phyloP scores from a whole-genome alignment of 2,113 vertebrate species.

The Misgurnus mizolepis region DNA sequence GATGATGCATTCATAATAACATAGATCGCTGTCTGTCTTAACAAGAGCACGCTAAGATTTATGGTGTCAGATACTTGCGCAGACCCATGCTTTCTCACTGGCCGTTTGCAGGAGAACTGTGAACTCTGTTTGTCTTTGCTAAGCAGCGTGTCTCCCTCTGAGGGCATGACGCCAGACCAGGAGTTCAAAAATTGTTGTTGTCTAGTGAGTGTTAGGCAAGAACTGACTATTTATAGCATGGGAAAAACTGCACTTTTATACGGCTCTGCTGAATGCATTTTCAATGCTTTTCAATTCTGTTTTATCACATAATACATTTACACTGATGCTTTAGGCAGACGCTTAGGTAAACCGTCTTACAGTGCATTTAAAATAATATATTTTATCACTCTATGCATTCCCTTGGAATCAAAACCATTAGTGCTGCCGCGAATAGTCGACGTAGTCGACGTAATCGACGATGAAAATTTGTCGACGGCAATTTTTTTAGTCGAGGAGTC shows the following conservation, averaged over 20 bases:
- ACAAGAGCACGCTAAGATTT: conserved; percentile 49
- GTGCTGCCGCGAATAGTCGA: too few species aligned
- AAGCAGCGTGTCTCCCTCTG: conserved; percentile 14
- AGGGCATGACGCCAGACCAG: conserved; percentile 2
- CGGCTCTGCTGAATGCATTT: background rate
- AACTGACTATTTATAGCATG: background rate
- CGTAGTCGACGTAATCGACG: too few species aligned
- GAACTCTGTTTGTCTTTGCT: conserved; percentile 18
- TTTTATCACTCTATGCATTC: too few species aligned
- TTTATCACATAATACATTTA: too few species aligned
- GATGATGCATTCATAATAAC: conserved; percentile 47
- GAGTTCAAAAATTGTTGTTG: conserved; percentile 12
- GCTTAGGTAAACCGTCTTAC: too few species aligned
- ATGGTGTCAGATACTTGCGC: conserved; percentile 9
- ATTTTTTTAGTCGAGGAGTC: too few species aligned
- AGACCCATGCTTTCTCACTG: conserved; percentile 19
- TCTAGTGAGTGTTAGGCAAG: conserved; percentile 7
- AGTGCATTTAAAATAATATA: too few species aligned
- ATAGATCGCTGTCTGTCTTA: conserved; percentile 52
- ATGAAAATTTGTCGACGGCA: too few species aligned
- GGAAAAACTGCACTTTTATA: background rate
- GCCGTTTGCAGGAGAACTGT: background rate
- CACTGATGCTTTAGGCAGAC: too few species aligned
- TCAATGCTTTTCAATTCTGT: background rate
- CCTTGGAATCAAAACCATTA: too few species aligned